Base-by-base conservation (phyloP, 2,113 vertebrate species). In the Microtus ochrogaster region DNA sequence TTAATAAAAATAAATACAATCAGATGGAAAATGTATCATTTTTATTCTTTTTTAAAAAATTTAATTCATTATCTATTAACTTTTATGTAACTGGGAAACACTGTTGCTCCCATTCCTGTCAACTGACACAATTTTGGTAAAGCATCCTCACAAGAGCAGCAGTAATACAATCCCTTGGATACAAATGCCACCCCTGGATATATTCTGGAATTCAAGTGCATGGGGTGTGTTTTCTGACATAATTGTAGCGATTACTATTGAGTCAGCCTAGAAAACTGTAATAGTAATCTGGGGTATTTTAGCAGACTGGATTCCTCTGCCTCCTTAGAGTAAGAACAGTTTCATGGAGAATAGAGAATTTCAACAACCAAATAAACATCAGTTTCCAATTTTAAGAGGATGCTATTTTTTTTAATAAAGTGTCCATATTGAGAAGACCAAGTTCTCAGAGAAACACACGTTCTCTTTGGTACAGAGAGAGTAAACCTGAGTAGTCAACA, bases 1-100 rank as follows among this genome's bases (percentile, higher is more conserved):
- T 94, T 86, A 78, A 94, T 79, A 90, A 49, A 93, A 82, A 58
- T 58, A 65, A 85, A 17, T 68, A 89, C 10, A 73, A 73, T 66
- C 70, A 17, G 4, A 55, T 49, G 11, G 9, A 89, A 92, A 77
- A 17, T 9, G 4, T 9, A 47, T 68, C 2, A 11, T 92, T 93
- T 90, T 28, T 33, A 21, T 72, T 65, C 12, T 41, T 39, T 76
- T 41, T 9, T 2, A 93, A 90, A 94, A 5, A 68, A 1, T n/a
- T 73, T 66, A 41, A 77, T 63, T 89, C 24, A 52, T 10, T 30
- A 65, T 12, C 19, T 89, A 9, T 70, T 89, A 24, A 41, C 2
- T 81, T 65, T 97, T 87, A 81, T 66, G 14, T 72, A 9, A 94
- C 8, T 58, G 74, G n/a, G 83, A 68, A 78, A 65, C n/a, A 39